Conservation (phyloP, 2,888 invertebrate genomes). For the Agapetus fuscipes region DNA sequence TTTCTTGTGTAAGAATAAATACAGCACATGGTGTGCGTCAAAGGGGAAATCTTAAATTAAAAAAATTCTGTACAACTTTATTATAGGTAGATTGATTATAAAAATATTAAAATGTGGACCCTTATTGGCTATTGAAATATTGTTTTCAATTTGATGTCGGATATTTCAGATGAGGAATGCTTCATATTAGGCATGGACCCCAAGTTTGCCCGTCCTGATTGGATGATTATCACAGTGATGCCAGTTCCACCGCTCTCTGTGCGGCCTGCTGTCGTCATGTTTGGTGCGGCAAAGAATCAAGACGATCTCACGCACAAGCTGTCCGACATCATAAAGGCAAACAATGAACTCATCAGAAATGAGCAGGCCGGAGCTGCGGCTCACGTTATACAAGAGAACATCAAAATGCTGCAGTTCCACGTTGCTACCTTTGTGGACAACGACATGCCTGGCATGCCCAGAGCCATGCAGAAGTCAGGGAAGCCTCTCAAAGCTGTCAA, state of each 20-base stretch:
- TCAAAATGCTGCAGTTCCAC: slow-evolving; percentile 96
- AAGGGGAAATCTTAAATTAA: too few species aligned
- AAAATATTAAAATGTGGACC: too few species aligned
- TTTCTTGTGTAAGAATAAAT: too few species aligned
- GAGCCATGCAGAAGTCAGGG: slow-evolving; percentile 98
- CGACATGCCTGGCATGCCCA: slow-evolving; percentile 96
- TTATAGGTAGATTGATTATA: too few species aligned
- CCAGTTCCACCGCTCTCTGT: slow-evolving; percentile 96
- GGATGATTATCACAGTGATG: slow-evolving; percentile 97
- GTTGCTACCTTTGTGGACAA: slow-evolving; percentile 98
- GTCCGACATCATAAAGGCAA: slow-evolving; percentile 96
- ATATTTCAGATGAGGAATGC: slow-evolving; percentile 87
- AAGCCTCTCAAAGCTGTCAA: slow-evolving; percentile 97
- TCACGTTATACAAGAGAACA: slow-evolving; percentile 94
- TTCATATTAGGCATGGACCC: slow-evolving; percentile 94
- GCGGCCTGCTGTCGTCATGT: slow-evolving; percentile 97
- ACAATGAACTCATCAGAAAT: slow-evolving; percentile 90
- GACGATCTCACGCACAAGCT: slow-evolving; percentile 99
- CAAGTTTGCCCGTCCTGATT: slow-evolving; percentile 94
- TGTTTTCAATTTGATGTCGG: too few species aligned
- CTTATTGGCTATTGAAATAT: too few species aligned
- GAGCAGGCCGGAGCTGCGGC: slow-evolving; percentile 96
- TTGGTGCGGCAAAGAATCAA: slow-evolving; percentile 97
- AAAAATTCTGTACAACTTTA: too few species aligned
- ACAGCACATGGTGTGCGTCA: too few species aligned